Evolutionary conservation across 2,888 invertebrate genomes (phyloP), one percentile per base, ranked within the genome.

Genomic region (Embidobia sp.): DNA sequence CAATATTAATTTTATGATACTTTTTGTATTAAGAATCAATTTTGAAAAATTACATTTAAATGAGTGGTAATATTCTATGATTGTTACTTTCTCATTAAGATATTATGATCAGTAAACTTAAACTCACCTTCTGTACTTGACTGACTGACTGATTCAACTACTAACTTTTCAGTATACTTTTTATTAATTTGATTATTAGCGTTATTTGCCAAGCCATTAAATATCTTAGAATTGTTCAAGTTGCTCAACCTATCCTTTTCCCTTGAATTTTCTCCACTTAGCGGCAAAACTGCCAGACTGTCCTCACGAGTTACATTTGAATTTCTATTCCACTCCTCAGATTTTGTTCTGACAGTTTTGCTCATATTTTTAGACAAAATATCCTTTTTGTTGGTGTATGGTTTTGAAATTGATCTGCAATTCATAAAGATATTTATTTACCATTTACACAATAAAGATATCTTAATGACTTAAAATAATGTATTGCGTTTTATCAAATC

Each of bases 281-380:
- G 78, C 16, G 88, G 87, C 66, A 86, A 66, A 15, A 85, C 85
- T 7, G 83, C 81, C 26, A 84, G 69, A 59, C 79, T 76, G 19
- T 81, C 79, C 2, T 82, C 66, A 3, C 80, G 77, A 8, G 31
- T 57, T 42, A 57, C 51, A 74, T 61, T 82, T 4, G 76, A 78
- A 75, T 78, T 81, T 51, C 49, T 73, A 18, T 48, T 72, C 7
- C 67, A 59, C 18, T 84, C 84, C 16, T 84, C 83, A 53, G 83
- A 74, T 61, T 81, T 84, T 6, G 76, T 61, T 29, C 72, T 82
- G 6, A 61, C 72, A 0, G 78, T 77, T 35, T 83, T 85, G 31
- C 78, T 84, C 6, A 82, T 80, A 7, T 83, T 84, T 13, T 86
- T 81, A 86, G 85, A 83, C 1, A 84, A 84, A 15, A 85, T 83